phyloP scores from a whole-genome alignment of 2,113 vertebrate species.

The Macheiramphus alcinus region DNA sequence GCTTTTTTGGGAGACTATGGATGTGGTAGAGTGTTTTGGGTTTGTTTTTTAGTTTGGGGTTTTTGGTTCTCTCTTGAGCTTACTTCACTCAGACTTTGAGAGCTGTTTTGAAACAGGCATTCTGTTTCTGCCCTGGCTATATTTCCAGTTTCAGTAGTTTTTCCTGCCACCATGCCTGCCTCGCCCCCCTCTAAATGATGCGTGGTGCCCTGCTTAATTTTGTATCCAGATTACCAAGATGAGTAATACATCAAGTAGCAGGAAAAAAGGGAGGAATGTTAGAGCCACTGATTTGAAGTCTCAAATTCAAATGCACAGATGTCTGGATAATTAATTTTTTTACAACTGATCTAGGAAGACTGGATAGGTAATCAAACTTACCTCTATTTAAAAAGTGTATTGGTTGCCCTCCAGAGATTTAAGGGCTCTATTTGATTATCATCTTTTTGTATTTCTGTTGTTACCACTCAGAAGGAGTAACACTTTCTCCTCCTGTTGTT shows the following conservation, averaged over 20 bases:
- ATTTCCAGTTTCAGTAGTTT: not conserved
- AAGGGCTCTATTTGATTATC: not conserved
- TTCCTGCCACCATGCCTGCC: not conserved
- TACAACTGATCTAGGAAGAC: not conserved
- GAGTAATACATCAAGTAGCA: not conserved
- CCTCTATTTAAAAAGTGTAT: not conserved
- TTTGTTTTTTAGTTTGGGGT: not conserved
- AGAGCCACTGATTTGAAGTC: not conserved
- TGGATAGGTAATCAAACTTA: not conserved
- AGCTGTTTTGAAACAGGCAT: not conserved
- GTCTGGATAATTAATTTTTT: not conserved
- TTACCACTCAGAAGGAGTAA: not conserved
- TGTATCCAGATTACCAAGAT: not conserved
- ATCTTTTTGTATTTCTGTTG: not conserved
- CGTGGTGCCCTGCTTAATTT: not conserved
- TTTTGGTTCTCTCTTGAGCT: not conserved
- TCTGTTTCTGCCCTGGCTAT: not conserved
- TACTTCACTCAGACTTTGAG: not conserved
- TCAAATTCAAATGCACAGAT: not conserved
- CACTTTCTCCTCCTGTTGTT: not conserved
- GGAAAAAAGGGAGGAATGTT: not conserved
- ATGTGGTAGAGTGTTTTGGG: not conserved
- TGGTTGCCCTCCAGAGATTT: not conserved
- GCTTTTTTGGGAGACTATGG: not conserved
- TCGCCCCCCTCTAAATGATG: not conserved